Evolutionary conservation across 2,113 vertebrate genomes (phyloP).

Genomic region (Pelusios castaneus): DNA sequence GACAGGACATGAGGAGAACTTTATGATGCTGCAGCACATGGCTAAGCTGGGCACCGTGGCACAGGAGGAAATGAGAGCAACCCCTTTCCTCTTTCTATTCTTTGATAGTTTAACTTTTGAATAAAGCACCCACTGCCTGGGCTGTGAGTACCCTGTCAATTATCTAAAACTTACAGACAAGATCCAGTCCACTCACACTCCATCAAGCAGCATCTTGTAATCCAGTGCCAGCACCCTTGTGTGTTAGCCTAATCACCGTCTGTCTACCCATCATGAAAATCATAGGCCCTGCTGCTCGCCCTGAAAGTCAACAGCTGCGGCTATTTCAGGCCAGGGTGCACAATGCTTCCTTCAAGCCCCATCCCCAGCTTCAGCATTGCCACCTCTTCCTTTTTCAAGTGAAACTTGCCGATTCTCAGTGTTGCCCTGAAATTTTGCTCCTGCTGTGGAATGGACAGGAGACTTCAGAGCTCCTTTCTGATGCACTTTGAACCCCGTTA

Average conservation of each 20-base stretch:
- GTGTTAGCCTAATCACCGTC: not conserved
- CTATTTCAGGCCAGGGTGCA: not conserved
- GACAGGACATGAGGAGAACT: not conserved
- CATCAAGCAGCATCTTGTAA: not conserved
- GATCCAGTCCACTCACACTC: not conserved
- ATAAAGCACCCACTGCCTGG: not conserved
- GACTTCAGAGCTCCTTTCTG: not conserved
- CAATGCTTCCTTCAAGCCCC: not conserved
- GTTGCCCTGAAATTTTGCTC: not conserved
- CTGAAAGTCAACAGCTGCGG: not conserved
- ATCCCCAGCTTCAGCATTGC: not conserved
- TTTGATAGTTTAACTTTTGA: not conserved
- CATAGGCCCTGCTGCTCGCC: not conserved
- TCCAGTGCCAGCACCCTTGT: not conserved
- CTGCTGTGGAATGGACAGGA: not conserved
- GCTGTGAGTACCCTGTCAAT: not conserved
- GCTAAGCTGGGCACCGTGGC: not conserved
- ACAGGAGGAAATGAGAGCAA: not conserved
- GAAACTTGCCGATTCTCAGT: not conserved
- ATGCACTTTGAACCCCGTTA: rapidly evolving
- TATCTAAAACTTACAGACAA: not conserved
- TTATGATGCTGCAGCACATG: not conserved
- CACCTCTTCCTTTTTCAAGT: not conserved
- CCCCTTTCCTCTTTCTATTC: too few relatives aligned
- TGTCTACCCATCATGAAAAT: not conserved